Evolutionary conservation across 1,140 invertebrate species (phyloP).

Genomic region (Aplysia californica): DNA sequence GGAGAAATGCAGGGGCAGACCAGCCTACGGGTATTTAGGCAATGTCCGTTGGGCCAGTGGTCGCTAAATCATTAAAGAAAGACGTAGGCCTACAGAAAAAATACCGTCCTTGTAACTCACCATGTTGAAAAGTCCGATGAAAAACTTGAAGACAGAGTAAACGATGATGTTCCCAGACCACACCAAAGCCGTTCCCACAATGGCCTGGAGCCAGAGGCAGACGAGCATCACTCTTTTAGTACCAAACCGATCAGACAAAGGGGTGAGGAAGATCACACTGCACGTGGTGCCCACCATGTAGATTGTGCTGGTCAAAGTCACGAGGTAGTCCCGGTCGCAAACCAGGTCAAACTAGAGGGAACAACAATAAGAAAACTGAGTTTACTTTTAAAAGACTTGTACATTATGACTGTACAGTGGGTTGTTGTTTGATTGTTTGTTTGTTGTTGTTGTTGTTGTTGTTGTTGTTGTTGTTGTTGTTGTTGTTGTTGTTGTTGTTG

Average conservation of each 20-base stretch:
- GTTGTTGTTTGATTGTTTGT: too few species aligned
- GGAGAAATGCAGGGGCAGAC: too few species aligned
- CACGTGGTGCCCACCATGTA: conserved; percentile 87
- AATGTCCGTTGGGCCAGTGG: neutral
- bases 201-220: conserved; percentile 64
- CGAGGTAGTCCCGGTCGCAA: conserved; percentile 53
- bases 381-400: too few species aligned
- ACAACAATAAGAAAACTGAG: too few species aligned
- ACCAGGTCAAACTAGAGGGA: conserved; percentile 58
- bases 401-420: too few species aligned
- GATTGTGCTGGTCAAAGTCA: conserved; percentile 69
- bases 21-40: too few species aligned
- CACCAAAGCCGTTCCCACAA: conserved; percentile 45
- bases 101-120: conserved; percentile 37
- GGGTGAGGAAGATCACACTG: conserved; percentile 83
- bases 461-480: too few species aligned
- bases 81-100: neutral
- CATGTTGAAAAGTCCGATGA: conserved; percentile 62
- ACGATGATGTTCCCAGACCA: conserved; percentile 49
- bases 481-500: too few species aligned
- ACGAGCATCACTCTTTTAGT: conserved; percentile 55
- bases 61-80: neutral
- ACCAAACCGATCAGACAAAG: conserved; percentile 81
- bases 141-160: conserved; percentile 59
- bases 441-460: too few species aligned